Evolutionary conservation across 2,113 vertebrate genomes (phyloP).

Genomic region (Taurulus bubalis): DNA sequence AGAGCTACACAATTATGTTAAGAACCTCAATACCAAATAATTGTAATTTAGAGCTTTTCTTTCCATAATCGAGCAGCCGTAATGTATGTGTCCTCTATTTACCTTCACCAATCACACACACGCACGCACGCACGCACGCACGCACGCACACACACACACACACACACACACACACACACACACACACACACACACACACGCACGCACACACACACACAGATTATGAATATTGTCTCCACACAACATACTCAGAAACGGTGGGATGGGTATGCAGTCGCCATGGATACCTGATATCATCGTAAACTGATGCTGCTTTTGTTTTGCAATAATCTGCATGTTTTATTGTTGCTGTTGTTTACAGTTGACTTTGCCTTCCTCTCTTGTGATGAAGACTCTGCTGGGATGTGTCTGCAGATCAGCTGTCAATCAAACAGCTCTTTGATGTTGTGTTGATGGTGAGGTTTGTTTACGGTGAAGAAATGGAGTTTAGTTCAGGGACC

Average conservation of each 20-base stretch:
- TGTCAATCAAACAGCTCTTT: slow-evolving; percentile 6
- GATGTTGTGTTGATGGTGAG: not conserved
- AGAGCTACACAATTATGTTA: too few species aligned
- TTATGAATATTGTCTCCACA: slow-evolving; percentile 13
- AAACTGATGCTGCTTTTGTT: not conserved
- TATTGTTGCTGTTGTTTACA: not conserved
- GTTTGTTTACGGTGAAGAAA: not conserved
- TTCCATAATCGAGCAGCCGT: not conserved
- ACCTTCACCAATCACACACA: slow-evolving; percentile 9
- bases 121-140: too few species aligned
- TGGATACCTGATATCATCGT: slow-evolving; percentile 35
- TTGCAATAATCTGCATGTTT: not conserved
- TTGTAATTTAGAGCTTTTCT: not conserved
- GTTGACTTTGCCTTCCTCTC: not conserved
- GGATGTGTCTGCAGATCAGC: not conserved
- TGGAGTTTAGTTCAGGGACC: too few species aligned
- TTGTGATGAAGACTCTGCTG: not conserved
- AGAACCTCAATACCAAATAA: not conserved
- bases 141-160: too few species aligned
- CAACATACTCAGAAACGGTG: not conserved
- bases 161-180: too few species aligned
- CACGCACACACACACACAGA: too few species aligned
- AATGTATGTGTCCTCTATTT: not conserved
- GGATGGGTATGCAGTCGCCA: slow-evolving; percentile 26
- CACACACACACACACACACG: not conserved